A percentile compares a stretch with the other conserved stretches of the same genome.
These are phyloP conservation scores for Hydropsyche betteni DNA, from an alignment of 2,888 invertebrate genomes.

Conservation along the genomic window DNA sequence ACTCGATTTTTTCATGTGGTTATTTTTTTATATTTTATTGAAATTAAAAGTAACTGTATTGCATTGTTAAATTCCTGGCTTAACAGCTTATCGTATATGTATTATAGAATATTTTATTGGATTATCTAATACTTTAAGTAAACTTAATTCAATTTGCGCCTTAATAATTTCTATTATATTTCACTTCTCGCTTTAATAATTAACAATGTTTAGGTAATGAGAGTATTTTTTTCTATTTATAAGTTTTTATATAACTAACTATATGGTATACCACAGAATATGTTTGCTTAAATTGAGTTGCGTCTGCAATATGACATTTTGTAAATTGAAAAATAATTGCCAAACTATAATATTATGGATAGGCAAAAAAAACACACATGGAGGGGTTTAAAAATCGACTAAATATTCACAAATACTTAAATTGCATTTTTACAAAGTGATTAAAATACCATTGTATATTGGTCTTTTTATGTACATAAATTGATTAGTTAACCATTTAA, in stretches of 20 bases:
- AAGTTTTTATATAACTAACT: constrained; percentile 35
- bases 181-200: constrained; percentile 39
- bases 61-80: constrained; percentile 49
- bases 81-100: constrained; percentile 48
- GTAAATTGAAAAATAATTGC: background rate
- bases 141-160: constrained; percentile 49
- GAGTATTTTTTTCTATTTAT: constrained; percentile 39
- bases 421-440: constrained; percentile 33
- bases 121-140: constrained; percentile 49
- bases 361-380: background rate
- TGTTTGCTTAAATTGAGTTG: background rate
- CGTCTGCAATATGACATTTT: background rate
- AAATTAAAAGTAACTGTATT: constrained; percentile 32
- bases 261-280: constrained; percentile 10
- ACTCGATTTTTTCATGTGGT: constrained; percentile 36
- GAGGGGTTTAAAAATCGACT: constrained; percentile 6
- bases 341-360: background rate
- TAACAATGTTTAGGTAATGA: constrained; percentile 35
- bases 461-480: constrained; percentile 46
- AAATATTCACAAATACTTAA: constrained; percentile 41
- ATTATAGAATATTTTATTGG: constrained; percentile 49
- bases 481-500: constrained; percentile 46
- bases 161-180: constrained; percentile 50
- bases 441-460: constrained; percentile 43
- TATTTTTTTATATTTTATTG: constrained; percentile 39